These are phyloP conservation scores for Tachyglossus aculeatus DNA, from an alignment of 2,797 vertebrate species.

Conservation along the genomic window DNA sequence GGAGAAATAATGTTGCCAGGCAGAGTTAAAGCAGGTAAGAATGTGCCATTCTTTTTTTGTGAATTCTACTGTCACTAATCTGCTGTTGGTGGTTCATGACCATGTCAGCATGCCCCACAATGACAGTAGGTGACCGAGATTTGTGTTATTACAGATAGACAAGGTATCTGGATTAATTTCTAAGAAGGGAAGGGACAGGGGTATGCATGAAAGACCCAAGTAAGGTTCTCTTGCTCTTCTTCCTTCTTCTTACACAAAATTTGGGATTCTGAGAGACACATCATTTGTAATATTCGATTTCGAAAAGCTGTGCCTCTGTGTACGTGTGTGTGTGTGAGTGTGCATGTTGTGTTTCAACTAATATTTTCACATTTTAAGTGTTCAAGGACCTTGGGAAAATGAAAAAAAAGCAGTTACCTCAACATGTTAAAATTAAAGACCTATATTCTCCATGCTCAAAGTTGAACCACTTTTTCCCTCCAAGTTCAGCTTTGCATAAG, in stretches of 20 bases:
- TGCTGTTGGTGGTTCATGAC: constrained; percentile 44
- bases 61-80: constrained; percentile 69
- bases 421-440: neutral
- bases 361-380: no score
- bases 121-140: constrained; percentile 55
- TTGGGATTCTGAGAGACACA: no score
- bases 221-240: neutral
- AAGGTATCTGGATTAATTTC: constrained; percentile 60
- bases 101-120: constrained; percentile 57
- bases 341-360: no score
- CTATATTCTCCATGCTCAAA: neutral
- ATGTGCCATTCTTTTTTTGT: constrained; percentile 64
- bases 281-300: no score
- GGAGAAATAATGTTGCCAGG: no score
- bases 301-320: no score
- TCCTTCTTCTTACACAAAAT: neutral
- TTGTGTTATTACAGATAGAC: constrained; percentile 56
- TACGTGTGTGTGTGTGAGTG: no score
- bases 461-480: neutral
- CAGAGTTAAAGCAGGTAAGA: no score
- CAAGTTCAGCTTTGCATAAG: neutral
- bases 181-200: constrained; percentile 22
- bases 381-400: constrained; percentile 60
- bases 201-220: neutral
- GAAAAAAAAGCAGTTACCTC: constrained; percentile 44